Conservation (phyloP, 2,113 vertebrate species). For the Oryzias woworae region DNA sequence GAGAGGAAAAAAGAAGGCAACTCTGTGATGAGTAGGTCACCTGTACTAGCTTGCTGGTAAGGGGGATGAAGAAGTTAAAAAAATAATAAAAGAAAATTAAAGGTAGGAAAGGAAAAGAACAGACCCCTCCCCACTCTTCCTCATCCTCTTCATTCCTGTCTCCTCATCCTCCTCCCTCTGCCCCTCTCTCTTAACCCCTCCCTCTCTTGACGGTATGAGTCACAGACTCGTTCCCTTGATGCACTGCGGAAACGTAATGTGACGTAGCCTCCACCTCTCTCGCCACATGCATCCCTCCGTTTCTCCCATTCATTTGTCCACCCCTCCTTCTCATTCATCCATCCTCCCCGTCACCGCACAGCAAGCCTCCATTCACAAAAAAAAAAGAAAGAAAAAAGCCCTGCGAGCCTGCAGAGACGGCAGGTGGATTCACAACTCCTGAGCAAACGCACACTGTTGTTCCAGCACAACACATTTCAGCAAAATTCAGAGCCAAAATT, state of each 20-base stretch:
- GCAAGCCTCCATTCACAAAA: slow-evolving; percentile 69
- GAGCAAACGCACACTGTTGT: slow-evolving; percentile 16
- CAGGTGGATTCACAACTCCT: slow-evolving; percentile 48
- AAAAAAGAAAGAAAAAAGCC: slow-evolving; percentile 14
- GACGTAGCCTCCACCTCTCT: slow-evolving; percentile 68
- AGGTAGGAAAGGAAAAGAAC: slow-evolving; percentile 47
- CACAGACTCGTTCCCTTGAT: slow-evolving; percentile 82
- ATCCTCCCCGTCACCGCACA: slow-evolving; percentile 50
- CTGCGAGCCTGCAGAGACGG: slow-evolving; percentile 5
- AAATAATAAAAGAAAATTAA: slow-evolving; percentile 8
- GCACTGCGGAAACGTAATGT: slow-evolving; percentile 81
- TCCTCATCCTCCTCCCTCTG: slow-evolving; percentile 23
- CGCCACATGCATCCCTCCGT: slow-evolving; percentile 35
- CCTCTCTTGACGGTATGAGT: slow-evolving; percentile 75
- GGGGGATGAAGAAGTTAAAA: slow-evolving; percentile 33
- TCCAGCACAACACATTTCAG: slow-evolving; percentile 5
- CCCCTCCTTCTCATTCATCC: slow-evolving; percentile 51
- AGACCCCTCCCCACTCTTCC: slow-evolving; percentile 27
- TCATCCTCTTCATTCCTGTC: slow-evolving; percentile 31
- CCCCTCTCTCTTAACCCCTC: slow-evolving; percentile 19
- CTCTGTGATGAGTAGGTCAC: slow-evolving; percentile 71
- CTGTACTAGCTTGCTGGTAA: slow-evolving; percentile 74
- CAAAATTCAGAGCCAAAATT: neutral
- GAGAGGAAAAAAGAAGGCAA: slow-evolving; percentile 30
- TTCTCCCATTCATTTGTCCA: slow-evolving; percentile 43